Evolutionary conservation across 1,140 invertebrate species (phyloP), one percentile per base, ranked within the genome.

Genomic region (Pteromalus puparum): DNA sequence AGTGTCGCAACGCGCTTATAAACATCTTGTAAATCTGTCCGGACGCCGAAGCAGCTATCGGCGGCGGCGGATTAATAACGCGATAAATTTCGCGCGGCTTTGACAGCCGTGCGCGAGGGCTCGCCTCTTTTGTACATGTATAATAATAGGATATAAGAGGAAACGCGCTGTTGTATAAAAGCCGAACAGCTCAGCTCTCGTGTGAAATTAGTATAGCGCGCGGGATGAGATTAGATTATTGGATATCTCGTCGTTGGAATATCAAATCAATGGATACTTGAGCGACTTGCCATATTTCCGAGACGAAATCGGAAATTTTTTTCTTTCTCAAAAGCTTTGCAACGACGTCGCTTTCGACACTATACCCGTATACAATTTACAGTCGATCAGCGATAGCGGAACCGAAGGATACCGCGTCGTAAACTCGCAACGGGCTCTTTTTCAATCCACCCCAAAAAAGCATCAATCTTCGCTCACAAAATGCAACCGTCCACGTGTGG

Each of bases 61-160:
- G 38, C 13, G 15, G 18, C 61, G 13, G 83, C 73, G 87, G 86
- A 90, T 91, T 90, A 91, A 89, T 90, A 89, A 90, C 87, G 84
- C 87, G 86, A 90, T 89, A 89, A 90, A 90, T 89, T 90, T 86
- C 84, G 87, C 86, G 83, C 87, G 87, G 86, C 75, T 78, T n/a
- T 73, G 82, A 79, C 82, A 83, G 82, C 46, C 30, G n/a, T 5
- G 34, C 26, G 26, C 67, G 83, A 86, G 78, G 83, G 78, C 53
- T 61, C 53, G 53, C 53, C 21, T 7, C 21, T 61, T 7, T 42
- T 42, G 38, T 42, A 42, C 1, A 0, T 42, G n/a, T n/a, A n/a
- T n/a, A n/a, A 42, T 42, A 42, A 42, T 42, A 42, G 10, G 38
- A 34, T 42, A 42, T 42, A 42, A 7, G 38, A 42, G 38, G 38